Base-by-base conservation (phyloP, 2,797 vertebrate genomes). In the Chrysocyon brachyurus region DNA sequence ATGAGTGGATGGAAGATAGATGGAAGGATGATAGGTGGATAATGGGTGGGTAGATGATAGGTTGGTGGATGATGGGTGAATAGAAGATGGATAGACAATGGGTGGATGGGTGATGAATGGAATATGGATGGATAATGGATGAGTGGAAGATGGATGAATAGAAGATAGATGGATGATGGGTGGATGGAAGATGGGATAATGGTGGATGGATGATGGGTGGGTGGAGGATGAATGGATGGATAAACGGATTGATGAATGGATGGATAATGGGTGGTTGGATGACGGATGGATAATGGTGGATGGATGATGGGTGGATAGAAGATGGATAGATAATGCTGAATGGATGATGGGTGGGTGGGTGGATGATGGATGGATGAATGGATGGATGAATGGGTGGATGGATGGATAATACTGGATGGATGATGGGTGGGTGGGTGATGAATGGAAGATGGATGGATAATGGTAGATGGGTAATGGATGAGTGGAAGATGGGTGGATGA, bases 381-480 rank as follows among this genome's bases (percentile, higher is more conserved):
- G 4, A 21, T 57, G 56, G 5, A 1, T n/a, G 11, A 1, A 5
- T n/a, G 17, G 9, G 1, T 10, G 14, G 28, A 22, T 56, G 24
- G 16, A 64, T 11, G 33, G 14, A 52, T 22, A 52, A 22, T 19
- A 40, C 36, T 4, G 10, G 36, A 26, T 46, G 59, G 7, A 52
- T 40, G 2, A 36, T 33, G 5, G 63, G 14, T 73, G 12, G 14
- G 31, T 81, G 64, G 63, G 61, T 52, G 33, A 0, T 22, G 46
- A 11, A 33, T 68, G 40, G 61, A 22, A 31, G 33, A 28, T 33
- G 64, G 49, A 9, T 57, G 17, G 33, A 49, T 64, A 40, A 6
- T 40, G 40, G 40, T 40, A 40, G 40, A 40, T 40, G 40, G 40
- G 40, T 40, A 40, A 40, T 40, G 63, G 28, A 16, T 12, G 10